Percentiles rank a stretch among this genome's conserved stretches.
These are phyloP conservation scores for Paralichthys olivaceus DNA, from an alignment of 2,113 vertebrate genomes.

Conservation along the genomic window DNA sequence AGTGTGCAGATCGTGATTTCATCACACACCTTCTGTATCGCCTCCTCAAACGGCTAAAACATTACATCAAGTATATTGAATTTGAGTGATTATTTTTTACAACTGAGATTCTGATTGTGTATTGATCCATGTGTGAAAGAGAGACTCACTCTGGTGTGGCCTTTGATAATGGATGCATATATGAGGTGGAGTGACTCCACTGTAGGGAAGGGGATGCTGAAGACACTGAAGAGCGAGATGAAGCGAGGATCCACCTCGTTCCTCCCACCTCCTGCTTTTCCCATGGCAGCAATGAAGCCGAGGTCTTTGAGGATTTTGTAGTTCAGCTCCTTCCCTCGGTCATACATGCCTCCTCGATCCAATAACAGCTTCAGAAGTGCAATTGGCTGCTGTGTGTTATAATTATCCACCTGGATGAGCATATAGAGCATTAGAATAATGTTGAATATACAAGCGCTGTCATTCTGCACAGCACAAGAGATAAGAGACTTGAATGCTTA, in stretches of 20 bases:
- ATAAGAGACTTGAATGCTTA: background rate
- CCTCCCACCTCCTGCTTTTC: conserved; percentile 94
- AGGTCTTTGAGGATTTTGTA: conserved; percentile 92
- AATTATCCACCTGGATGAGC: conserved; percentile 88
- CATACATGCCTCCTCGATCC: conserved; percentile 91
- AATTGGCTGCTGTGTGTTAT: conserved; percentile 96
- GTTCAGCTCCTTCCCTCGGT: conserved; percentile 92
- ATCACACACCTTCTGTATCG: conserved; percentile 83
- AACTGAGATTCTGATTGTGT: background rate
- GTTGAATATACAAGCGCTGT: background rate
- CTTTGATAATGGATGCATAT: conserved; percentile 92
- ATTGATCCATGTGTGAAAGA: background rate
- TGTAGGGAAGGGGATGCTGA: conserved; percentile 90
- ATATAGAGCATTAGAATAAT: background rate
- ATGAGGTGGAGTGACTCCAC: conserved; percentile 90
- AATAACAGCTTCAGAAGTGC: conserved; percentile 93
- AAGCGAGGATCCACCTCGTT: conserved; percentile 95
- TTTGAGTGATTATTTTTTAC: background rate
- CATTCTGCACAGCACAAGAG: background rate
- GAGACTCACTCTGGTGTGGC: conserved; percentile 88
- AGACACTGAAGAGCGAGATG: conserved; percentile 92
- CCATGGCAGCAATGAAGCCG: conserved; percentile 94
- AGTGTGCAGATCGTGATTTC: conserved; percentile 90
- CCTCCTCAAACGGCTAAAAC: conserved; percentile 86
- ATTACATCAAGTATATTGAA: conserved; percentile 5